These are phyloP conservation scores for Cryptoblepharus egeriae DNA, from an alignment of 2,797 vertebrate genomes.

Conservation along the genomic window DNA sequence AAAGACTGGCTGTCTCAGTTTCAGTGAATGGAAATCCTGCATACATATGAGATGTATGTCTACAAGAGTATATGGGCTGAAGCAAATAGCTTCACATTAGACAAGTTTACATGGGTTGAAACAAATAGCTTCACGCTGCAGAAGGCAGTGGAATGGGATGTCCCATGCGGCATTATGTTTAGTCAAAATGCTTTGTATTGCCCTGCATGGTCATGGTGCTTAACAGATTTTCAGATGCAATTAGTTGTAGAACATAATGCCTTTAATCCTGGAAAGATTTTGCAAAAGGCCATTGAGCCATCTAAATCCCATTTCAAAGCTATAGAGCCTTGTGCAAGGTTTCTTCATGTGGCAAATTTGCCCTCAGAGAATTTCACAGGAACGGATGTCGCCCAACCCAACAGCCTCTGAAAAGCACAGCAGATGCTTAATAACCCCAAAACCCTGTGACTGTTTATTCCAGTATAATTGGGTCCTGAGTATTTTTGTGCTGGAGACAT, in stretches of 20 bases:
- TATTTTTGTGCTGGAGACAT: conserved; percentile 32
- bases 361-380: conserved; percentile 19
- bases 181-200: not conserved
- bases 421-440: conserved; percentile 2
- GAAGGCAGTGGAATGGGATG: not conserved
- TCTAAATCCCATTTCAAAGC: conserved; percentile 16
- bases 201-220: not conserved
- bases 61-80: not conserved
- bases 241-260: conserved; percentile 14
- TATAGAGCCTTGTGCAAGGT: conserved; percentile 2
- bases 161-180: not conserved
- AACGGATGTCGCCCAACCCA: not conserved
- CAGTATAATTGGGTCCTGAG: conserved; percentile 43
- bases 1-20: not conserved
- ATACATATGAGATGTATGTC: not conserved
- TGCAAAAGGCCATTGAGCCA: conserved; percentile 22
- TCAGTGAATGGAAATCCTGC: not conserved
- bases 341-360: not conserved
- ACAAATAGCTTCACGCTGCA: not conserved
- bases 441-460: conserved; percentile 51
- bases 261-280: conserved; percentile 15
- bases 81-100: not conserved
- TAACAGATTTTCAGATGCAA: conserved; percentile 11
- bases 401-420: conserved; percentile 22
- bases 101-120: not conserved